phyloP scores from a whole-genome alignment of 2,797 vertebrate species.

The Eospalax fontanierii region DNA sequence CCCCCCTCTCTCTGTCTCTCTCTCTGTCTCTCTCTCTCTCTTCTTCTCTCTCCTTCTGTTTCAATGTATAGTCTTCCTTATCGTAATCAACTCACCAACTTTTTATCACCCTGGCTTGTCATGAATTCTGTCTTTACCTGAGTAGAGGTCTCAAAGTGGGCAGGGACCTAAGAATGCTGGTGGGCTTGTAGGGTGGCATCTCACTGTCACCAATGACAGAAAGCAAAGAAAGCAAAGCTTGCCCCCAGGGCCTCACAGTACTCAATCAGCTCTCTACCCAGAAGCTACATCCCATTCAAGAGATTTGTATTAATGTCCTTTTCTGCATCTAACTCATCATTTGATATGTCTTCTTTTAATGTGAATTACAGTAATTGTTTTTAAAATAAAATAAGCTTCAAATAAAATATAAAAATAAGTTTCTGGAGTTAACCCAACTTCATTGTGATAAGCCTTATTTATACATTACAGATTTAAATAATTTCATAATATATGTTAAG shows the following conservation, averaged over 20 bases:
- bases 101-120: not conserved
- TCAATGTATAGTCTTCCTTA: not conserved
- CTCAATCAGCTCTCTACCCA: not conserved
- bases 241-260: no score
- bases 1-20: not conserved
- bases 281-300: not conserved
- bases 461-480: not conserved
- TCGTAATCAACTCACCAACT: not conserved
- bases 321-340: not conserved
- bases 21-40: not conserved
- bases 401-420: no score
- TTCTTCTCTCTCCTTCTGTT: not conserved
- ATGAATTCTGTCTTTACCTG: not conserved
- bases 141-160: not conserved
- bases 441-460: constrained; percentile 22
- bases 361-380: not conserved
- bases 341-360: constrained; percentile 39
- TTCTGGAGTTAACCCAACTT: not conserved
- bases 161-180: not conserved
- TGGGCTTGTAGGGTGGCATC: no score
- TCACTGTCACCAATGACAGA: not conserved
- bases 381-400: constrained; percentile 27
- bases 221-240: not conserved
- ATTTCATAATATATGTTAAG: not conserved
- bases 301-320: not conserved